Percentiles rank a stretch among this genome's conserved stretches.
These are phyloP conservation scores for Ctenicera cuprea DNA, from an alignment of 2,888 invertebrate species.

Conservation along the genomic window DNA sequence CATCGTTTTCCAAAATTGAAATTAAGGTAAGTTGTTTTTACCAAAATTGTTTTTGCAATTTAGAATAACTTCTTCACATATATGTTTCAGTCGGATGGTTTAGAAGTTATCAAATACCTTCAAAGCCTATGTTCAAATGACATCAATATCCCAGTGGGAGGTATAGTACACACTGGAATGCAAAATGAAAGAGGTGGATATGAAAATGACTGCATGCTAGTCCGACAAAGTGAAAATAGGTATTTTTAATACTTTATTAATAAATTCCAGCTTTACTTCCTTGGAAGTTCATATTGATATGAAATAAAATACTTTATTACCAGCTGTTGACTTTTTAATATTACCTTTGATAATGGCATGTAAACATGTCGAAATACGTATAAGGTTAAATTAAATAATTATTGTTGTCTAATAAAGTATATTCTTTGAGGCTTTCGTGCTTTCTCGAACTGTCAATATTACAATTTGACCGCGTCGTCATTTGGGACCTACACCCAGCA, in stretches of 20 bases:
- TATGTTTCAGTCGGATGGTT: slow-evolving; percentile 74
- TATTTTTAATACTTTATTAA: slow-evolving; percentile 61
- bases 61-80: neutral
- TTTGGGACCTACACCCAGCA: no score
- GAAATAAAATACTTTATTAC: no score
- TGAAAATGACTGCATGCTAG: slow-evolving; percentile 84
- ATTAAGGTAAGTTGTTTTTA: slow-evolving; percentile 75
- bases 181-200: slow-evolving; percentile 82
- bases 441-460: no score
- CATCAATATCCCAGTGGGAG: slow-evolving; percentile 78
- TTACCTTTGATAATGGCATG: no score
- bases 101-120: slow-evolving; percentile 78
- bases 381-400: no score
- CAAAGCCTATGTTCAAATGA: slow-evolving; percentile 82
- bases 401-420: no score
- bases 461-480: no score
- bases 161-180: slow-evolving; percentile 82
- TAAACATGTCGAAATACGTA: no score
- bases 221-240: slow-evolving; percentile 77
- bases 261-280: no score
- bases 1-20: slow-evolving; percentile 85
- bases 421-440: no score
- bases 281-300: no score
- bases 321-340: no score
- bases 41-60: slow-evolving; percentile 12